Conservation (phyloP, 1,140 invertebrate genomes). For the Drosophila eugracilis region DNA sequence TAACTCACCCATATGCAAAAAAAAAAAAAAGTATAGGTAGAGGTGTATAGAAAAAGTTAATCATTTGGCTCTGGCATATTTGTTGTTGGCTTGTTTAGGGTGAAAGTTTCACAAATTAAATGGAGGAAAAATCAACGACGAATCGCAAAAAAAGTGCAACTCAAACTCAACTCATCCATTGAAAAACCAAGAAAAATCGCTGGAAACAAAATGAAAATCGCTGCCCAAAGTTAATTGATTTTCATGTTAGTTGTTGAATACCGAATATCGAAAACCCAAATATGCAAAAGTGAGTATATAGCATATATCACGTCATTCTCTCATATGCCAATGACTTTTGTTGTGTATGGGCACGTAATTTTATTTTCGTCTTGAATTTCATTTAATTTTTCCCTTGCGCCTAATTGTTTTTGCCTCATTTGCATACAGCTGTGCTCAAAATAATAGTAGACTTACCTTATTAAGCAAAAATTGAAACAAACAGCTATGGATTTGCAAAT, state of each 20-base stretch:
- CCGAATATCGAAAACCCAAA: conserved; percentile 18
- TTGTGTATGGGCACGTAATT: conserved; percentile 21
- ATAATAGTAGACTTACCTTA: neutral
- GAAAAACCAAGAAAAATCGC: conserved; percentile 15
- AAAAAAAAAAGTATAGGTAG: conserved; percentile 28
- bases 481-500: no score
- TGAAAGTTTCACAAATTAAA: conserved; percentile 75
- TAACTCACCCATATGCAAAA: conserved; percentile 30
- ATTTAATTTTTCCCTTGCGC: conserved; percentile 14
- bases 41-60: conserved; percentile 39
- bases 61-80: conserved; percentile 43
- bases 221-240: conserved; percentile 40
- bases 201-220: conserved; percentile 25
- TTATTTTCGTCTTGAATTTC: conserved; percentile 43
- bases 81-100: conserved; percentile 60
- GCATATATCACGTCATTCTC: conserved; percentile 11
- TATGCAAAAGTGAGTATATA: conserved; percentile 43
- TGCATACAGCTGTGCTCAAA: conserved; percentile 13
- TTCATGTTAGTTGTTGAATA: conserved; percentile 28
- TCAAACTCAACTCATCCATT: conserved; percentile 57
- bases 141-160: conserved; percentile 58
- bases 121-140: conserved; percentile 54
- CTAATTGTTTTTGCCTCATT: conserved; percentile 24
- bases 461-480: neutral
- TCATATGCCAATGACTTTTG: conserved; percentile 32